Base-by-base conservation (phyloP, 2,888 invertebrate species). In the Trichogramma evanescens region DNA sequence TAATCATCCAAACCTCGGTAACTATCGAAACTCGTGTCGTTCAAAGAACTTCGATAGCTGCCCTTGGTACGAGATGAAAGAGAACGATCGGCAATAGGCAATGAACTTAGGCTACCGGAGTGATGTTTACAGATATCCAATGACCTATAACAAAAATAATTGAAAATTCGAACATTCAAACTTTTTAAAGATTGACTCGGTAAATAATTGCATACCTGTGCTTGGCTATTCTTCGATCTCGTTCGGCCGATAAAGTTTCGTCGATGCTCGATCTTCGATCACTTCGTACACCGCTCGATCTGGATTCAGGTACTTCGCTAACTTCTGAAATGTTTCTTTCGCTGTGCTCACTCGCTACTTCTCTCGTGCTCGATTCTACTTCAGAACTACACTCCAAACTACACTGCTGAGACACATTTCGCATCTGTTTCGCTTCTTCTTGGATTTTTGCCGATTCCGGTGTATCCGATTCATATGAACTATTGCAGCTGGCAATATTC, bases 381-480 rank as follows among this genome's bases (percentile, higher is more conserved):
- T 81, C 82, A 0, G 87, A 86, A 64, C 85, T 86, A 69, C 87
- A 87, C 69, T 88, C 87, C 52, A 88, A 76, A 61, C 87, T 87
- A 68, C 87, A 87, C 66, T 88, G 87, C 67, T 87, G 87, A 0
- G 87, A 87, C 41, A 87, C 85, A 0, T 86, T 86, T 39, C 86
- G 79, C 81, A 86, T 82, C 65, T 79, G 75, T 71, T 71, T 74
- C 39, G 72, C 75, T 10, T 72, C 70, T 4, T 56, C 54, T 40
- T 75, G 74, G 1, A 70, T 70, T 59, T 73, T 72, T 26, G 26
- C 2, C 1, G 69, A 67, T 13, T 73, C 74, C 6, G 68, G 66
- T 38, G 64, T 59, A 56, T 77, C 74, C 0, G 75, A 75, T 46
- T 77, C 76, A 10, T 73, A 71, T 3, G 70, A 67, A 46, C 65